Evolutionary conservation across 2,888 invertebrate species (phyloP), one percentile per base, ranked within the genome.

Genomic region (Phortica okadai): DNA sequence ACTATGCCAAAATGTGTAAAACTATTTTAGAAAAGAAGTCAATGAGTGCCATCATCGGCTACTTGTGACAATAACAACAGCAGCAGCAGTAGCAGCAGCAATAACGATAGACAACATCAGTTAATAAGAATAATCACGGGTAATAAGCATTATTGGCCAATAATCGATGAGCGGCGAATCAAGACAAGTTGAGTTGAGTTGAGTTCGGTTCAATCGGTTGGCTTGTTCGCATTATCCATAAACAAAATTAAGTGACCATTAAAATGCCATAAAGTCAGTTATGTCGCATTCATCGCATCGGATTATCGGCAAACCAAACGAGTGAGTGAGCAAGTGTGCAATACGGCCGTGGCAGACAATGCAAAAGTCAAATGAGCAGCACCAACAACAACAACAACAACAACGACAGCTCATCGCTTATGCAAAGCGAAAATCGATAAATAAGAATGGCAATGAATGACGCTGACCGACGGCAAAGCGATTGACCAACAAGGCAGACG

Each of bases 221-320:
- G 80, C 85, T 82, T 88, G 89, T 89, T 87, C 86, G 87, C 89
- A 89, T 90, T 89, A 89, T 86, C 88, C 90, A 91, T 91, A 91
- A 91, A 91, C 91, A 91, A 91, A 91, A 91, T 91, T 90, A 91
- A 91, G 90, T 91, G 91, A 89, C 91, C 91, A 91, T 91, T 91
- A 91, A 91, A 91, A 90, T 90, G 91, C 91, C 90, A 91, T 91
- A 91, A 91, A 91, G 90, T 89, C 90, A 88, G 87, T 88, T 90
- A 86, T 88, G 85, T 86, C 82, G 83, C 83, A 80, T 79, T 59
- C 78, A 82, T 78, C 81, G 74, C 74, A 45, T 21, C 70, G 70
- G 70, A 72, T 72, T 72, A 72, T 72, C 70, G 21, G 33, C 33
- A 50, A 21, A 25, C 25, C 62, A 16, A 79, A 80, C 79, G 78